phyloP scores from a whole-genome alignment of 2,113 vertebrate genomes.

The Alosa alosa region DNA sequence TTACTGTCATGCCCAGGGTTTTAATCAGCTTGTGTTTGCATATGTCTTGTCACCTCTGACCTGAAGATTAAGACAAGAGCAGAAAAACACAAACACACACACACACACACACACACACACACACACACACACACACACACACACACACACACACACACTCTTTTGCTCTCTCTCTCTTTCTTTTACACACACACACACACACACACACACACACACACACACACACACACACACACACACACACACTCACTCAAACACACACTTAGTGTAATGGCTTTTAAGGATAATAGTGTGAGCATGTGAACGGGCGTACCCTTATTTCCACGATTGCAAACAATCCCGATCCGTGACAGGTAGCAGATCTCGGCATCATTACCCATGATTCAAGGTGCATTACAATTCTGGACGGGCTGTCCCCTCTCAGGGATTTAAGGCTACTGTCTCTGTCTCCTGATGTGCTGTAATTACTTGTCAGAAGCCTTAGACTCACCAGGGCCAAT shows the following conservation, averaged over 20 bases:
- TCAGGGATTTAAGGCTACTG: conserved; percentile 31
- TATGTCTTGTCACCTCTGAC: conserved; percentile 24
- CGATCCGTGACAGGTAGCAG: conserved; percentile 37
- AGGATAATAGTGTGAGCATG: conserved; percentile 39
- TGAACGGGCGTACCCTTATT: conserved; percentile 29
- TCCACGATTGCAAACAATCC: conserved; percentile 42
- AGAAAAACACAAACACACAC: not conserved
- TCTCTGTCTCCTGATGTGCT: conserved; percentile 31
- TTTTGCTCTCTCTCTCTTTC: too few relatives aligned
- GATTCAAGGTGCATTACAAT: conserved; percentile 44
- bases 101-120: not conserved
- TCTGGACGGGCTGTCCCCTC: conserved; percentile 24
- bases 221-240: not conserved
- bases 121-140: not conserved
- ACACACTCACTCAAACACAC: not conserved
- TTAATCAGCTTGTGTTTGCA: conserved; percentile 32
- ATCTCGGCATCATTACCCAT: conserved; percentile 41
- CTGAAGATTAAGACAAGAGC: conserved; percentile 26
- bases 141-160: not conserved
- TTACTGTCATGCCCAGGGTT: conserved; percentile 20
- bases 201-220: not conserved
- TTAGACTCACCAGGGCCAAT: conserved; percentile 25
- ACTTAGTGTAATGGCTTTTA: conserved; percentile 37
- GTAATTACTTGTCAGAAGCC: conserved; percentile 46
- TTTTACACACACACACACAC: not conserved